phyloP scores from a whole-genome alignment of 2,113 vertebrate species.

The Dryoscopus gambensis region DNA sequence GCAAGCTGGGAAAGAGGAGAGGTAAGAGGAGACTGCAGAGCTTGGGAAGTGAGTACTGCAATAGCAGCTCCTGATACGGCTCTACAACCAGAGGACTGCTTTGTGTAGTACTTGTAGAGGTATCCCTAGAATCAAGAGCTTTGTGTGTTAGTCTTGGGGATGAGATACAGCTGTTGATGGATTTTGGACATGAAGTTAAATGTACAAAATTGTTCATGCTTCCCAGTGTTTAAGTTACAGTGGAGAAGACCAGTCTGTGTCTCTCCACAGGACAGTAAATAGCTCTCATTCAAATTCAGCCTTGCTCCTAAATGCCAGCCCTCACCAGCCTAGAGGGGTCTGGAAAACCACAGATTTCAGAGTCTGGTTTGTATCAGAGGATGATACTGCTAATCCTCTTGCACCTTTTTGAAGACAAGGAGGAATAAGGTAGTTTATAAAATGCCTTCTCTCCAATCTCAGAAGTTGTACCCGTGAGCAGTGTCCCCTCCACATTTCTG shows the following conservation, averaged over 20 bases:
- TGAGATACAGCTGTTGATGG: background rate
- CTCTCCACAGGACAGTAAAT: background rate
- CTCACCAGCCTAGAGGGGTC: background rate
- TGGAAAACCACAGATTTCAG: background rate
- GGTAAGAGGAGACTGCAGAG: background rate
- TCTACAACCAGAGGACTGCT: background rate
- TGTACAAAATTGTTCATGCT: background rate
- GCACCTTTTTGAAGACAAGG: background rate
- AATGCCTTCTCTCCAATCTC: background rate
- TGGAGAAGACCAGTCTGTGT: background rate
- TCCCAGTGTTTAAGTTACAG: background rate
- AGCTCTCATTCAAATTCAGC: background rate
- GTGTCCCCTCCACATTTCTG: fast-evolving
- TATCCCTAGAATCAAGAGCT: background rate
- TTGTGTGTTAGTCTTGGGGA: background rate
- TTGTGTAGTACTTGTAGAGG: background rate
- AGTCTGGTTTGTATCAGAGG: background rate
- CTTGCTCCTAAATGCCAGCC: background rate
- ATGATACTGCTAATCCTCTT: background rate
- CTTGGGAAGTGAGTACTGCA: background rate
- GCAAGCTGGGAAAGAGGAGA: background rate
- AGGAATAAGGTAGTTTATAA: background rate
- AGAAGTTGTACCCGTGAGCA: background rate
- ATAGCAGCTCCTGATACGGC: background rate
- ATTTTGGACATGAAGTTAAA: background rate